Base-by-base conservation (phyloP, 1,140 invertebrate species). In the Monochamus saltuarius region DNA sequence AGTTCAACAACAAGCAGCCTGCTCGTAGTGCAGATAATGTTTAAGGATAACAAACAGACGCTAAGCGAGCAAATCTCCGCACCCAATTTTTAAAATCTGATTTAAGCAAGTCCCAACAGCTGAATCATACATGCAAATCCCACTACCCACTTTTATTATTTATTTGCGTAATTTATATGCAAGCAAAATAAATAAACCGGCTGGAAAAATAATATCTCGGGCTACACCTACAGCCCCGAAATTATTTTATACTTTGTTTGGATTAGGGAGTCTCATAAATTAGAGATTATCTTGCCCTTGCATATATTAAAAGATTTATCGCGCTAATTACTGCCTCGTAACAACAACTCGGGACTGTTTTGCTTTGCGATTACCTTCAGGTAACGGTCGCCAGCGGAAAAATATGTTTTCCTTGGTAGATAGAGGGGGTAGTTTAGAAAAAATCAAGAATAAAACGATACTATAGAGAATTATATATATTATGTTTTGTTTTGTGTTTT, bases 91-190 rank as follows among this genome's bases (percentile, higher is more conserved):
- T 57, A 46, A 57, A 57, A 45, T 57, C 22, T 35, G 56, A 57
- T 57, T 57, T 57, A 57, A 57, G 43, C 13, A 17, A 34, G 17
- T 54, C 14, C 38, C 14, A 38, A 36, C 39, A n/a, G 19, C 29
- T 29, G 29, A 46, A 57, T 57, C 56, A 57, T 57, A 57, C 37
- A 57, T 57, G 56, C 43, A 57, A 57, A 57, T 57, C 56, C 56
- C 13, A 19, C 42, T 29, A 57, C 56, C 45, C 46, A 57, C 56
- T 57, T 57, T 57, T 57, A 57, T 42, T 57, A 49, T 57, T 57
- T 57, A 57, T 57, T 57, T 57, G 13, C 42, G 46, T 57, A 57
- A 57, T 57, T 57, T 49, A 57, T 49, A 57, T 36, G 8, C 22
- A 57, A 14, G 56, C 45, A 47, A 42, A 57, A 37, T 46, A 57